Evolutionary conservation across 2,797 vertebrate genomes (phyloP).

Genomic region (Orestias chungarensis): DNA sequence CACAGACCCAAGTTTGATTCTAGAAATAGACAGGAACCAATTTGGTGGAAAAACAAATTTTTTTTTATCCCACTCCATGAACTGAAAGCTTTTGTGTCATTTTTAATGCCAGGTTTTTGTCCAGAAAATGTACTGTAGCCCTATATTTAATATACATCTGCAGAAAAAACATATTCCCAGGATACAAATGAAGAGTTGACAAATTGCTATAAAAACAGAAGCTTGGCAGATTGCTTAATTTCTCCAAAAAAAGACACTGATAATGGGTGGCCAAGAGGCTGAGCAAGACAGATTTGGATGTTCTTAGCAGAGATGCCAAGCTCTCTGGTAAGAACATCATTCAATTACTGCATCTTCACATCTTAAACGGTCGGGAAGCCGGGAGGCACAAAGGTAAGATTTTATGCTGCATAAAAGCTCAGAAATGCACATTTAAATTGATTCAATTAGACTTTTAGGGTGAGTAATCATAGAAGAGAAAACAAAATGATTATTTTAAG

Average conservation of each 20-base stretch:
- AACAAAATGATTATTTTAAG: neutral
- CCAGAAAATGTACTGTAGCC: neutral
- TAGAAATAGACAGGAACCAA: too few relatives aligned
- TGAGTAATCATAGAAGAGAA: neutral
- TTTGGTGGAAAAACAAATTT: too few relatives aligned
- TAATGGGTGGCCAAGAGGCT: neutral
- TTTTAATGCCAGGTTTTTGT: neutral
- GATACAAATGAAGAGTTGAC: neutral
- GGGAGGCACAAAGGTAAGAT: neutral
- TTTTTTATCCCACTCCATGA: neutral
- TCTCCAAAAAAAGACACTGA: neutral
- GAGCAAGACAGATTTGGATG: neutral
- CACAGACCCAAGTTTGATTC: neutral
- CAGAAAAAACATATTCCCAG: neutral
- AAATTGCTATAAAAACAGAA: neutral
- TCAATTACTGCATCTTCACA: constrained; percentile 1
- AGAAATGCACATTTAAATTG: neutral
- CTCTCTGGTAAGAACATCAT: constrained; percentile 5
- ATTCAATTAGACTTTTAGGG: neutral
- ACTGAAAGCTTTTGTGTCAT: neutral
- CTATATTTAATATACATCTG: neutral
- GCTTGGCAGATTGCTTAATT: neutral
- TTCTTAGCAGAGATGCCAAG: neutral
- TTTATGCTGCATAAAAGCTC: neutral
- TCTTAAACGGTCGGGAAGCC: neutral